Evolutionary conservation across 2,888 invertebrate species (phyloP), one percentile per base, ranked within the genome.

Genomic region (Netelia inedita): DNA sequence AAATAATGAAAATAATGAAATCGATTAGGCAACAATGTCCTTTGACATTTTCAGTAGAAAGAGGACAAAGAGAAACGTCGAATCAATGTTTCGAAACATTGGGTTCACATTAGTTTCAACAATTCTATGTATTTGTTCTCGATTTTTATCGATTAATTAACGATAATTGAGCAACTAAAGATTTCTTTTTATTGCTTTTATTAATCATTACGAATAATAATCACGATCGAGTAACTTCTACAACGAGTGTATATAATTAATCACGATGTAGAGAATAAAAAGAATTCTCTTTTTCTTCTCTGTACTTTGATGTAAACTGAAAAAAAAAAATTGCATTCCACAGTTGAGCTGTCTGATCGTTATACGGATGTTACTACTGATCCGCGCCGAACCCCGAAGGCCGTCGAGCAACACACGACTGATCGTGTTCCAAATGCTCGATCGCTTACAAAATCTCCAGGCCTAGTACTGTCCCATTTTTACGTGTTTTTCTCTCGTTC

Each of bases 401-500:
- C 63, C 50, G 59, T 14, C 53, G 41, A 28, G 66, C 53, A 19
- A 41, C 2, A 46, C 14, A 46, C 14, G 46, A 10, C 10, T 46
- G 46, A 14, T 10, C 11, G 14, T 11, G 46, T 10, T 10, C 46
- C 46, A 46, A 5, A 46, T 46, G 14, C 46, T 68, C 73, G 83
- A 79, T 79, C 79, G 21, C 79, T 79, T 79, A 69, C 82, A 74
- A 69, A 74, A 69, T 74, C 55, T 79, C 73, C 73, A 55, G 69
- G 3, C 28, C 59, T 61, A 50, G 63, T 46, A 1, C n/a, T 10
- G 46, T 46, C 10, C 21, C 14, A 9, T 41, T n/a, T 21, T 35
- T 35, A 46, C 23, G 1, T 23, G 1, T 53, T n/a, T 69, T 16
- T 53, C 71, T 55, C 35, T 35, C 57, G 8, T 28, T 11, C 46